These are phyloP conservation scores for Galemys pyrenaicus DNA, from an alignment of 2,113 vertebrate genomes.

Conservation along the genomic window DNA sequence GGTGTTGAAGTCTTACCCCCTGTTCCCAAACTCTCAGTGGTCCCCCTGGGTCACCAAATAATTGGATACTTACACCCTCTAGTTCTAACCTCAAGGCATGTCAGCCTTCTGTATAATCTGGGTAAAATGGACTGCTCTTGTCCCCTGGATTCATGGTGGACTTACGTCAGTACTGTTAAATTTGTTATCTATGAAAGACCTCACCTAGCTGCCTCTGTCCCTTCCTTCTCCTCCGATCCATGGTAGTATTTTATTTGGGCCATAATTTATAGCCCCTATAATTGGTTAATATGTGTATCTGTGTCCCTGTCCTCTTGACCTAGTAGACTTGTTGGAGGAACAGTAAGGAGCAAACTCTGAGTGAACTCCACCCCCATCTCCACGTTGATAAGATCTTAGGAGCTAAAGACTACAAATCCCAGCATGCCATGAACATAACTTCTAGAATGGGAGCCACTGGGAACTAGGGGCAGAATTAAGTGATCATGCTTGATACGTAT, in stretches of 20 bases:
- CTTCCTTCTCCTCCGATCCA: neutral
- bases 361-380: too few relatives aligned
- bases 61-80: slow-evolving; percentile 22
- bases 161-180: neutral
- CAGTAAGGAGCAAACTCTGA: too few relatives aligned
- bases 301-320: neutral
- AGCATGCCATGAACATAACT: too few relatives aligned
- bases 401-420: too few relatives aligned
- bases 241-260: neutral
- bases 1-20: neutral
- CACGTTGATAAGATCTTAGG: too few relatives aligned
- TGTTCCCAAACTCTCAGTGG: neutral
- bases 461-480: too few relatives aligned
- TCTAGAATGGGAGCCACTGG: too few relatives aligned
- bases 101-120: neutral
- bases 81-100: neutral
- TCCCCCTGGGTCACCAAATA: neutral
- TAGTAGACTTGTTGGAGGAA: too few relatives aligned
- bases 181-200: neutral
- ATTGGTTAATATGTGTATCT: neutral
- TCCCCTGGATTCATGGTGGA: neutral
- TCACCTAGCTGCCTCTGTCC: neutral
- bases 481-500: too few relatives aligned
- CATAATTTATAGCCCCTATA: neutral
- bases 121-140: neutral